These are phyloP conservation scores for Oligia strigilis DNA, from an alignment of 2,888 invertebrate species.

Conservation along the genomic window DNA sequence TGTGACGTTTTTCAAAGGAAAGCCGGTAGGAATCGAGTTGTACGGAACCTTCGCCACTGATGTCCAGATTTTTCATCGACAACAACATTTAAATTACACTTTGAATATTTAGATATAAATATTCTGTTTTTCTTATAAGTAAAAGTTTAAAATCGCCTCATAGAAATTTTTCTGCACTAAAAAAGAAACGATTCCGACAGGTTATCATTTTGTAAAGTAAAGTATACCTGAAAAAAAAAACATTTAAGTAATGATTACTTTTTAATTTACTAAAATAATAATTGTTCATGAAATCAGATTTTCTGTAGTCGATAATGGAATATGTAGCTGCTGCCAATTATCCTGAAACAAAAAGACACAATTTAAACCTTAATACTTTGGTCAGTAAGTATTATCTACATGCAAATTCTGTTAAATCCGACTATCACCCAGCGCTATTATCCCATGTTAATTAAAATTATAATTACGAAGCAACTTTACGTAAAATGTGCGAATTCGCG, in stretches of 20 bases:
- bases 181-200: background rate
- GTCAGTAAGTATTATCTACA: background rate
- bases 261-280: background rate
- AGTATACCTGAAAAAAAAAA: background rate
- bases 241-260: too few relatives aligned
- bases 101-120: background rate
- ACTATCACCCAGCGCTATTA: background rate
- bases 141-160: background rate
- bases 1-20: too few relatives aligned
- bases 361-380: background rate
- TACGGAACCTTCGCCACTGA: too few relatives aligned
- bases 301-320: background rate
- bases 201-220: background rate
- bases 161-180: background rate
- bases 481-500: background rate
- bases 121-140: background rate
- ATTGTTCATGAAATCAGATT: background rate
- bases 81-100: background rate
- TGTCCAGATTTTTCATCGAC: background rate
- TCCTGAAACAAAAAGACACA: constrained; percentile 16
- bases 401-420: background rate
- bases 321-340: background rate
- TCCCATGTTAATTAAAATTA: constrained; percentile 9
- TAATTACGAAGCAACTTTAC: background rate
- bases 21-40: too few relatives aligned